Conservation (phyloP, 1,140 invertebrate species). For the Adoxophyes honmai region DNA sequence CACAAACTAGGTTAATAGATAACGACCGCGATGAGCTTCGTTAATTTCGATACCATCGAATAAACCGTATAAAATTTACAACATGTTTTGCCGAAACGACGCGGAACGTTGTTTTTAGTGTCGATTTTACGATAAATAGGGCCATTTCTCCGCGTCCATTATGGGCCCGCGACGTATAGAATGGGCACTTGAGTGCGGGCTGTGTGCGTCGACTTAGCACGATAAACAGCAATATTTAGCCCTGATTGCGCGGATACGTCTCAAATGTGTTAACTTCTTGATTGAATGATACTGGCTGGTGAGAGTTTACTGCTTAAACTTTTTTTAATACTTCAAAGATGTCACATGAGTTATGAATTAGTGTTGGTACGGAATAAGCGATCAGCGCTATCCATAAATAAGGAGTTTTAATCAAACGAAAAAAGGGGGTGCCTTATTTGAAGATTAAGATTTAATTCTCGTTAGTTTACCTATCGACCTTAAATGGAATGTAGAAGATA, state of each 20-base stretch:
- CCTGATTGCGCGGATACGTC: constrained; percentile 25
- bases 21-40: background rate
- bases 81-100: constrained; percentile 42
- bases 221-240: constrained; percentile 39
- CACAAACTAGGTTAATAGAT: constrained; percentile 3
- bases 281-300: too few species aligned
- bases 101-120: constrained; percentile 55
- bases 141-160: constrained; percentile 50
- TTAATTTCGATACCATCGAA: constrained; percentile 26
- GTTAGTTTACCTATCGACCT: too few species aligned
- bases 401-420: too few species aligned
- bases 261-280: background rate
- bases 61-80: constrained; percentile 41
- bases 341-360: too few species aligned
- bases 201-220: constrained; percentile 27
- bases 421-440: too few species aligned
- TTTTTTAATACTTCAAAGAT: too few species aligned
- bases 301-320: too few species aligned
- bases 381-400: too few species aligned
- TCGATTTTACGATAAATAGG: constrained; percentile 63
- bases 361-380: too few species aligned
- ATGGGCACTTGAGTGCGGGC: constrained; percentile 44
- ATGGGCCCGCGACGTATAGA: constrained; percentile 46
- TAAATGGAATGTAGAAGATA: too few species aligned
- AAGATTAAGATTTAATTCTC: too few species aligned